These are phyloP conservation scores for Hippasteria phrygiana DNA, from an alignment of 53 echinoderm and acorn worm species.

Conservation along the genomic window DNA sequence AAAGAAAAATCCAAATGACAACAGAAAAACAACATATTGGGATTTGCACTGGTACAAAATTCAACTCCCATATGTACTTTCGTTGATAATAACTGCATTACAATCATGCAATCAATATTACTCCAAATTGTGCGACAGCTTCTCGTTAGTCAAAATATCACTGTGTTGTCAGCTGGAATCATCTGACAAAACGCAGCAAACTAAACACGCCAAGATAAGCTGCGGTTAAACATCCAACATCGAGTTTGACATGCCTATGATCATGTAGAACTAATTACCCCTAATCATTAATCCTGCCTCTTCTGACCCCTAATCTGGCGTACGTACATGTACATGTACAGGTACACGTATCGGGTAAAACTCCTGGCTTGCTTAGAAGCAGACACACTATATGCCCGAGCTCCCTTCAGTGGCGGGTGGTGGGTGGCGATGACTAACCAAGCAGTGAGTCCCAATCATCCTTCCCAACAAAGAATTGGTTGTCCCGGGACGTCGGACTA, in stretches of 20 bases:
- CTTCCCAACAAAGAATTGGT: not conserved
- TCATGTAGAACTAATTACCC: not conserved
- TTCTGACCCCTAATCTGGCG: no score
- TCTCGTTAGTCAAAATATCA: not conserved
- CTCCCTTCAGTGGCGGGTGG: not conserved
- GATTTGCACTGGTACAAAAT: no score
- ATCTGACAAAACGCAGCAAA: not conserved
- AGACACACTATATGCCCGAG: not conserved
- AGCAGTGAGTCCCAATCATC: not conserved
- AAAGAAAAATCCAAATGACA: not conserved
- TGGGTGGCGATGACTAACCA: slow-evolving; percentile 35
- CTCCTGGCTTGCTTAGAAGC: not conserved
- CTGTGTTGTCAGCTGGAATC: not conserved
- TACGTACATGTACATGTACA: no score
- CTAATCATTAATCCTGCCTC: not conserved
- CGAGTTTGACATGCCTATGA: not conserved
- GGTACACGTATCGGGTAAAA: not conserved
- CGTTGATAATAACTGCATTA: slow-evolving; percentile 22
- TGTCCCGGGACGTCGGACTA: no score
- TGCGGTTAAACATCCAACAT: not conserved
- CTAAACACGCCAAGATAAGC: not conserved
- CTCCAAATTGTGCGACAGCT: not conserved
- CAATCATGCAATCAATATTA: not conserved
- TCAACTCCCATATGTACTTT: not conserved
- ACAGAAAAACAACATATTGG: not conserved